Conservation (phyloP, 2,113 vertebrate genomes). For the Psittacara wagleri region DNA sequence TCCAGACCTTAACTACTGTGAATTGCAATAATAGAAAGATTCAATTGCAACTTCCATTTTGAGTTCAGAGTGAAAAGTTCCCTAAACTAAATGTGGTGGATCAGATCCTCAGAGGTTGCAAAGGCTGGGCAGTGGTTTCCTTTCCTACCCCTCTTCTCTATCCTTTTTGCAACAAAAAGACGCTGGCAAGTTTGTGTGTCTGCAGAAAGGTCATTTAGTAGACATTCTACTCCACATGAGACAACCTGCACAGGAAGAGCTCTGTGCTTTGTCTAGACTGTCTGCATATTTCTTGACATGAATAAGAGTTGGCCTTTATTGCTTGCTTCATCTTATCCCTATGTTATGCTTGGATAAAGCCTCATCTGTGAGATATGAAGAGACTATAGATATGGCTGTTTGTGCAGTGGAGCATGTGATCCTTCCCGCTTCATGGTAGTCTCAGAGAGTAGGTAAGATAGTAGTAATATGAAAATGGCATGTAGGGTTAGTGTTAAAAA, state of each 20-base stretch:
- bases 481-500: background rate
- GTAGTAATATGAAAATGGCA: background rate
- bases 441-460: background rate
- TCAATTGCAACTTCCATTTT: background rate
- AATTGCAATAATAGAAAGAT: background rate
- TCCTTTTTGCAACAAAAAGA: background rate
- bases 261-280: background rate
- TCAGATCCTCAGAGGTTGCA: background rate
- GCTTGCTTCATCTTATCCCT: background rate
- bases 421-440: background rate
- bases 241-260: background rate
- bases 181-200: background rate
- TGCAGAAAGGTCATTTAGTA: background rate
- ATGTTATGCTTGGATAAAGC: background rate
- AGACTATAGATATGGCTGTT: background rate
- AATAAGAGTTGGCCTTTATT: background rate
- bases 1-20: background rate
- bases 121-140: background rate
- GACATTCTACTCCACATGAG: fast-evolving
- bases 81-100: background rate
- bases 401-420: background rate
- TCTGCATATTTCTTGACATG: background rate
- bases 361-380: background rate
- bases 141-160: background rate
- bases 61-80: background rate